Percentiles rank a stretch among this genome's conserved stretches.
Evolutionary conservation across 2,888 invertebrate species (phyloP).

Genomic region (Pachycephus smyrnensis): DNA sequence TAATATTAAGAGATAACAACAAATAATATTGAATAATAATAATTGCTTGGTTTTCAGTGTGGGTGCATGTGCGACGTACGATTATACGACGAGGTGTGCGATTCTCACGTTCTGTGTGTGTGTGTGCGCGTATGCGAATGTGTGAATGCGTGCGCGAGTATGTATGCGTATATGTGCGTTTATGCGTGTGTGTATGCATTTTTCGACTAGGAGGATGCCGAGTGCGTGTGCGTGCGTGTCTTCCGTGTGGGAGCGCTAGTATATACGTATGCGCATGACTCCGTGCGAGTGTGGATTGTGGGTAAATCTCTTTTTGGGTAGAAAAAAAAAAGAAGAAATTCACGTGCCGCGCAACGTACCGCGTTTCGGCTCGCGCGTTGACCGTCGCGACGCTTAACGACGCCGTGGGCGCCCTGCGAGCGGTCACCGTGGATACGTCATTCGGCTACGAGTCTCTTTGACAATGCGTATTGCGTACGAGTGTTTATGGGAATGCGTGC

Average conservation of each 20-base stretch:
- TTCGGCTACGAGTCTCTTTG: neutral
- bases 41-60: conserved; percentile 68
- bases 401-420: neutral
- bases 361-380: neutral
- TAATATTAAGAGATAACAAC: conserved; percentile 64
- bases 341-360: neutral
- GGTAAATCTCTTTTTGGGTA: conserved; percentile 14
- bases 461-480: neutral
- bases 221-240: conserved; percentile 26
- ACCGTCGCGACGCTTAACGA: neutral
- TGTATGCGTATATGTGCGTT: conserved; percentile 25
- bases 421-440: neutral
- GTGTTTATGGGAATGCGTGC: neutral
- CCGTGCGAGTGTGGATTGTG: conserved; percentile 26
- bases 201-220: conserved; percentile 1
- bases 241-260: conserved; percentile 24
- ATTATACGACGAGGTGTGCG: neutral
- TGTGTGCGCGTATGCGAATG: neutral
- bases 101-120: neutral
- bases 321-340: conserved; percentile 18
- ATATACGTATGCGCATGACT: conserved; percentile 27
- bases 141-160: conserved; percentile 40
- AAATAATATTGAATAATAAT: conserved; percentile 47
- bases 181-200: neutral
- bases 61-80: conserved; percentile 36